Conservation (phyloP, 2,797 vertebrate species). For the Liparis tanakae region DNA sequence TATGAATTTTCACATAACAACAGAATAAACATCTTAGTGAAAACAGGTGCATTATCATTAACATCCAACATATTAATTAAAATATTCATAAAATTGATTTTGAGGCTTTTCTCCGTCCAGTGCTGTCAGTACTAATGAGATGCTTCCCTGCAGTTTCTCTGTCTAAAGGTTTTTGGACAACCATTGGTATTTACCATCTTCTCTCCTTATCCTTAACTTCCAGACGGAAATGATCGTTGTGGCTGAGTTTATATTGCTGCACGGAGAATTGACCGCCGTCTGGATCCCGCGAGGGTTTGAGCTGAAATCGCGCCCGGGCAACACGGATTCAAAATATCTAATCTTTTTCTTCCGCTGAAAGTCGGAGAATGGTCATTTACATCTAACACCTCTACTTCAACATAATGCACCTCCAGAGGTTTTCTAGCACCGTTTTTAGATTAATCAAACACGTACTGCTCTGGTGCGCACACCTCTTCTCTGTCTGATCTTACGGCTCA, state of each 20-base stretch:
- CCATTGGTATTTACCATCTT: slow-evolving; percentile 70
- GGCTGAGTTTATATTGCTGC: slow-evolving; percentile 61
- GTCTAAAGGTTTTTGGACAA: slow-evolving; percentile 69
- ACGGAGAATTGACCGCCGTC: slow-evolving; percentile 69
- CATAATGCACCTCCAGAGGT: slow-evolving; percentile 79
- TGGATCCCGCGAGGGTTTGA: slow-evolving; percentile 60
- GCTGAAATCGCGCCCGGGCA: slow-evolving; percentile 59
- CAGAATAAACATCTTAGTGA: slow-evolving; percentile 52
- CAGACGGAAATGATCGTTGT: slow-evolving; percentile 69
- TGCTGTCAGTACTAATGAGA: slow-evolving; percentile 59
- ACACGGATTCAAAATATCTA: slow-evolving; percentile 68
- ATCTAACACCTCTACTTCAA: slow-evolving; percentile 77
- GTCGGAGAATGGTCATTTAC: slow-evolving; percentile 77
- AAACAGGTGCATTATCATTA: slow-evolving; percentile 74
- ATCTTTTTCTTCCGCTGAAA: slow-evolving; percentile 51
- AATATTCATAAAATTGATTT: slow-evolving; percentile 39
- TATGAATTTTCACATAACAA: slow-evolving; percentile 62
- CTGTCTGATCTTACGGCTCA: slow-evolving; percentile 78
- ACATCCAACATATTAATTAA: slow-evolving; percentile 63
- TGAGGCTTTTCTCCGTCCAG: slow-evolving; percentile 71
- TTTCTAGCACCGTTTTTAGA: slow-evolving; percentile 79
- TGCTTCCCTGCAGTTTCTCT: slow-evolving; percentile 44
- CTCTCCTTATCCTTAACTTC: slow-evolving; percentile 62
- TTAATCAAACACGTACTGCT: slow-evolving; percentile 70
- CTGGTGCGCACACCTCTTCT: slow-evolving; percentile 74